Evolutionary conservation across 2,797 vertebrate genomes (phyloP).

Genomic region (Nyctibius grandis): DNA sequence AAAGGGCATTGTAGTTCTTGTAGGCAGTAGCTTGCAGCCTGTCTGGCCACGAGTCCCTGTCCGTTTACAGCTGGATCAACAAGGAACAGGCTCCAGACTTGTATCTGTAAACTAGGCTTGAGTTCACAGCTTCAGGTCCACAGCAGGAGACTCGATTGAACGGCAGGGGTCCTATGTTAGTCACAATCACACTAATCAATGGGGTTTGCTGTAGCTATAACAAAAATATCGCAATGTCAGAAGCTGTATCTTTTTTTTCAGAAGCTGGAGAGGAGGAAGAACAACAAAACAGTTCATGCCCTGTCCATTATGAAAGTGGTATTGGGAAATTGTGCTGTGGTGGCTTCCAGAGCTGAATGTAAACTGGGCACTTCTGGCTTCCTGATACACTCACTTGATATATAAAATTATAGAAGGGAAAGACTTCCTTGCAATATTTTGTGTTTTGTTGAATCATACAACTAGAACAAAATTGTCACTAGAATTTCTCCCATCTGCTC

Average conservation of each 20-base stretch:
- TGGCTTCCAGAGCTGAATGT: not conserved
- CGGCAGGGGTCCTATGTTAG: not conserved
- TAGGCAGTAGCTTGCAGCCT: not conserved
- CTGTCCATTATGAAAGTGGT: not conserved
- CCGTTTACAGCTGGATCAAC: not conserved
- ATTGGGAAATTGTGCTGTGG: not conserved
- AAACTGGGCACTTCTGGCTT: not conserved
- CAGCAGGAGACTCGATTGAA: not conserved
- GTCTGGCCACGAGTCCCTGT: not conserved
- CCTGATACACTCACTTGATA: not conserved
- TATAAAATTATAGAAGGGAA: not conserved
- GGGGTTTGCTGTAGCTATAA: not conserved
- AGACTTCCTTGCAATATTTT: not conserved
- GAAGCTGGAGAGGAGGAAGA: not conserved
- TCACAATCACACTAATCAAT: not conserved
- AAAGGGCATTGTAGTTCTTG: not conserved
- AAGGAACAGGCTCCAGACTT: not conserved
- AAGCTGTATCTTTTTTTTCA: not conserved
- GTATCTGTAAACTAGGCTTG: not conserved
- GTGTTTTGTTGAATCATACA: not conserved
- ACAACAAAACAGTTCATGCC: not conserved
- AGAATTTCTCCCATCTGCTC: conserved; percentile 42
- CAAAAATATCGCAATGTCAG: not conserved
- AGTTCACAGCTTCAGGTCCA: not conserved
- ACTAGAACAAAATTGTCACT: not conserved